phyloP scores from a whole-genome alignment of 2,113 vertebrate genomes.

The Hypocryptadius cinnamomeus region DNA sequence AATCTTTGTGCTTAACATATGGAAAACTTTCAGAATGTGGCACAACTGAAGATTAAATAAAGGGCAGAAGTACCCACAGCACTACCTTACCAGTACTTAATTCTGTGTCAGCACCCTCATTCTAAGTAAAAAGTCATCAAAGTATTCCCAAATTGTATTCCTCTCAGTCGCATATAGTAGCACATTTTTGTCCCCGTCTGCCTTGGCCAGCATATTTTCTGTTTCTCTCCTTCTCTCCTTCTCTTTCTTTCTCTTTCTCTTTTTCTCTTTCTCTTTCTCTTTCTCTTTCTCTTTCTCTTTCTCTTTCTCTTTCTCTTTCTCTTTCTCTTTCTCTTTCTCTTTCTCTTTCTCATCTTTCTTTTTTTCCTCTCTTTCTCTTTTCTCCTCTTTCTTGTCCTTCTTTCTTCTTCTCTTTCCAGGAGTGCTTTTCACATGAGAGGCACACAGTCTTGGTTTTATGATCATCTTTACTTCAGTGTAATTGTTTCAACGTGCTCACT shows the following conservation, averaged over 20 bases:
- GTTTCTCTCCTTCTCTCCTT: not conserved
- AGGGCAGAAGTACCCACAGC: not conserved
- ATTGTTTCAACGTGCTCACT: conserved; percentile 30
- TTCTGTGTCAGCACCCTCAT: not conserved
- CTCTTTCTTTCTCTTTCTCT: not conserved
- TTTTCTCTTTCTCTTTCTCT: not conserved
- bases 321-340: not conserved
- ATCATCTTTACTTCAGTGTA: not conserved
- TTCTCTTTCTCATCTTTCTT: no score
- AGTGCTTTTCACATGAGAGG: not conserved
- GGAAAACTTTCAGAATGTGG: not conserved
- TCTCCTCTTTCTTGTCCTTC: no score
- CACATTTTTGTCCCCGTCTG: not conserved
- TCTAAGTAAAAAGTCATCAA: not conserved
- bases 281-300: not conserved
- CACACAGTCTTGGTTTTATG: not conserved
- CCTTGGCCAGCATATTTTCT: not conserved
- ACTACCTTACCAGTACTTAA: not conserved
- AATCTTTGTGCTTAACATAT: not conserved
- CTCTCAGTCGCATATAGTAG: not conserved
- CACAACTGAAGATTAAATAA: not conserved
- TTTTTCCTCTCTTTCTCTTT: not conserved
- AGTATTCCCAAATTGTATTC: not conserved
- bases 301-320: not conserved
- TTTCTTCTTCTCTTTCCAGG: not conserved